A percentile compares a stretch with the other conserved stretches of the same genome.
Evolutionary conservation across 2,888 invertebrate species (phyloP).

Genomic region (Oithona nana): DNA sequence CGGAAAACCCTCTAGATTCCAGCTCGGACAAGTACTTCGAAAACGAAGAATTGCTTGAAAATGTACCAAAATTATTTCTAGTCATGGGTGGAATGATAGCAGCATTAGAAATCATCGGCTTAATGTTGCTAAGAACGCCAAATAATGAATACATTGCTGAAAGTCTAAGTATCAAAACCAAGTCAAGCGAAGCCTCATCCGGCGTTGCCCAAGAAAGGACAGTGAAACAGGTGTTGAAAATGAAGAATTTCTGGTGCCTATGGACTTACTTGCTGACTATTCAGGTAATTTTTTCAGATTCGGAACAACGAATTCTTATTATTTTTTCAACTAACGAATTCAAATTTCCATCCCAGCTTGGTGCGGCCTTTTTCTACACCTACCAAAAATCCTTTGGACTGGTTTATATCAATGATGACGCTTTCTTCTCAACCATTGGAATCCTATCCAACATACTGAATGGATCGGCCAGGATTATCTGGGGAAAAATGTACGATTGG

Average conservation of each 20-base stretch:
- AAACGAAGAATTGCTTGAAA: neutral
- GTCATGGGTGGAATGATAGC: conserved; percentile 2
- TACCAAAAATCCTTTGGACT: conserved; percentile 9
- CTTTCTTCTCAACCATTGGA: neutral
- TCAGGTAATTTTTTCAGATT: neutral
- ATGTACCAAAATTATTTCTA: neutral
- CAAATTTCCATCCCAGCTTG: too few species aligned
- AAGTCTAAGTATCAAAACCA: too few species aligned
- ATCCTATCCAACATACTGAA: neutral
- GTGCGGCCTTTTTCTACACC: neutral
- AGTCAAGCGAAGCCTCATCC: too few species aligned
- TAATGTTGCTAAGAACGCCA: too few species aligned
- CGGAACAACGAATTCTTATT: too few species aligned
- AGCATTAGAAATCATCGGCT: neutral
- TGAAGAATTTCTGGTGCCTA: neutral
- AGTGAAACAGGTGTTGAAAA: neutral
- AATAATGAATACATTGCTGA: too few species aligned
- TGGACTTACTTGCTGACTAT: neutral
- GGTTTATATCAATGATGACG: conserved; percentile 3
- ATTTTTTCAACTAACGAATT: too few species aligned
- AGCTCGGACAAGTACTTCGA: neutral
- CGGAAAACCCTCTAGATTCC: neutral
- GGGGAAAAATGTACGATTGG: conserved; percentile 8
- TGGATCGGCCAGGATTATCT: neutral
- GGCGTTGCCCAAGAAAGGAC: too few species aligned